These are phyloP conservation scores for Epinephelus awoara DNA, from an alignment of 2,797 vertebrate genomes.

Conservation along the genomic window DNA sequence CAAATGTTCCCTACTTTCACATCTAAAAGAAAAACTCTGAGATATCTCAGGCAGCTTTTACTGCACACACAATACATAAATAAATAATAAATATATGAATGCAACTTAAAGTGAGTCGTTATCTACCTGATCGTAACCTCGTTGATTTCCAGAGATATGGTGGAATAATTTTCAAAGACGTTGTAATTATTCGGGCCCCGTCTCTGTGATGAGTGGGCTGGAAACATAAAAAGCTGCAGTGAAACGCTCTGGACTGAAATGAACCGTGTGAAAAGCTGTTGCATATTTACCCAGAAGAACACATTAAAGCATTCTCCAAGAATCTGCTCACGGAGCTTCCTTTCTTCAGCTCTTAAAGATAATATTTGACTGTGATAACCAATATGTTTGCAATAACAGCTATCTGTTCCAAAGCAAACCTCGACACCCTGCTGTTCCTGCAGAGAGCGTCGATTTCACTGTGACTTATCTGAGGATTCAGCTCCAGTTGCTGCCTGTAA, in stretches of 20 bases:
- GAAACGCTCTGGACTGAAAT: conserved; percentile 21
- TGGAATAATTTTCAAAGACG: conserved; percentile 1
- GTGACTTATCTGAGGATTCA: conserved; percentile 46
- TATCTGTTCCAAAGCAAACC: conserved; percentile 39
- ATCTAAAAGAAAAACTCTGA: too few relatives aligned
- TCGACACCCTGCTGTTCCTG: conserved; percentile 34
- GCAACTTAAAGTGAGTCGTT: background rate
- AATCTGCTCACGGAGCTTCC: conserved; percentile 20
- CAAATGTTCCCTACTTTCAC: background rate
- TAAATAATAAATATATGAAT: background rate
- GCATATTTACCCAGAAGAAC: conserved; percentile 4
- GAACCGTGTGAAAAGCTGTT: conserved; percentile 28
- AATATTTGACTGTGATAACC: conserved; percentile 52
- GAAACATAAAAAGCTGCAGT: conserved; percentile 5
- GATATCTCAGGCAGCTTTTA: too few relatives aligned
- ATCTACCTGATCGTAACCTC: background rate
- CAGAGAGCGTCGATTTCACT: conserved; percentile 31
- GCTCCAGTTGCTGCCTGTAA: conserved; percentile 6
- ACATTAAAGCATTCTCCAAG: conserved; percentile 14
- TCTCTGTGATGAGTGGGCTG: conserved; percentile 1
- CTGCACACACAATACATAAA: too few relatives aligned
- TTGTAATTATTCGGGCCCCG: background rate
- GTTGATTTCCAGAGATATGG: background rate
- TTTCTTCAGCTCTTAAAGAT: conserved; percentile 42
- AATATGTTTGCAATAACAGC: conserved; percentile 52